Conservation (phyloP, 92 coral and sea anemone species). For the Porites lobata region DNA sequence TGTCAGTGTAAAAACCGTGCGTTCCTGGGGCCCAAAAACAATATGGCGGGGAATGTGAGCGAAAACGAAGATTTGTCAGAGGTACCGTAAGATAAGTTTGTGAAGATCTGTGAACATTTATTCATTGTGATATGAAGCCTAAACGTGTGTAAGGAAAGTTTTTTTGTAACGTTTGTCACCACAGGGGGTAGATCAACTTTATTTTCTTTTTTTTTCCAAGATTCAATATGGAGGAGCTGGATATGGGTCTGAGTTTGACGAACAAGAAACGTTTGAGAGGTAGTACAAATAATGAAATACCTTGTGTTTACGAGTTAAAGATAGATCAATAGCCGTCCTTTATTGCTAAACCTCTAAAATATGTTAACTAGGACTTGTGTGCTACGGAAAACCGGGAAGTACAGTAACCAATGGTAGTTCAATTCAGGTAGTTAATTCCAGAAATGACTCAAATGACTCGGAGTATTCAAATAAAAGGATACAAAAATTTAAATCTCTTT, state of each 20-base stretch:
- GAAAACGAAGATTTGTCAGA: background rate
- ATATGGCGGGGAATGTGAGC: slow-evolving; percentile 52
- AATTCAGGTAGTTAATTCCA: too few relatives aligned
- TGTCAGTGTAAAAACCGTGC: background rate
- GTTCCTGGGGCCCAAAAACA: background rate
- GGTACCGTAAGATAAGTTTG: background rate
- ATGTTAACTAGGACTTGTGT: too few relatives aligned
- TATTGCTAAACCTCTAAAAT: too few relatives aligned
- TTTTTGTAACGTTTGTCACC: background rate
- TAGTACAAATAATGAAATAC: background rate
- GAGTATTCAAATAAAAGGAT: too few relatives aligned
- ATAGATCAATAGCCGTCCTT: too few relatives aligned
- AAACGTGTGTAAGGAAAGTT: too few relatives aligned
- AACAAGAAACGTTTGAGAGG: slow-evolving; percentile 68
- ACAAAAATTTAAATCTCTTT: too few relatives aligned
- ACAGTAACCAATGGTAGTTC: too few relatives aligned
- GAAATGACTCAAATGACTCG: too few relatives aligned
- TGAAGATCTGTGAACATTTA: too few relatives aligned
- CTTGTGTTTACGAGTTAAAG: background rate
- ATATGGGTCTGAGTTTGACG: slow-evolving; percentile 95
- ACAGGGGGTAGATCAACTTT: background rate
- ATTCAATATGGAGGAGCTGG: slow-evolving; percentile 70
- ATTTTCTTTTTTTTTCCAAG: slow-evolving; percentile 31
- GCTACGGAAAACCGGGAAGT: too few relatives aligned
- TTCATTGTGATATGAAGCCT: too few relatives aligned